Evolutionary conservation across 2,888 invertebrate genomes (phyloP).

Genomic region (Lacanobia wlatinum): DNA sequence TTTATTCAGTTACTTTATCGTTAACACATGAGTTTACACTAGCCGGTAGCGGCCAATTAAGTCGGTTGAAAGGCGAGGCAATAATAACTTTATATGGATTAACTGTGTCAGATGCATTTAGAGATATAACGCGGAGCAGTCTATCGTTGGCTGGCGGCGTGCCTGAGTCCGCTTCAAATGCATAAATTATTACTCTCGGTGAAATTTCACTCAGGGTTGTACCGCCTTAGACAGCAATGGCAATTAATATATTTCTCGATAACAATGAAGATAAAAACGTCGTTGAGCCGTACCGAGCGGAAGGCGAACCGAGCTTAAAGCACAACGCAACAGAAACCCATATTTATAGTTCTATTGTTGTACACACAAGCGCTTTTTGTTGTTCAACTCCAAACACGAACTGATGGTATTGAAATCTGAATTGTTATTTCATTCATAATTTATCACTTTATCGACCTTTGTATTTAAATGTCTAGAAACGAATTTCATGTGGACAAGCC

Average conservation of each 20-base stretch:
- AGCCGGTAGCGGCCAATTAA: conserved; percentile 86
- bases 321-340: conserved; percentile 82
- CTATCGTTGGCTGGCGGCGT: conserved; percentile 78
- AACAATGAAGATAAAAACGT: conserved; percentile 78
- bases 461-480: conserved; percentile 86
- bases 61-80: conserved; percentile 83
- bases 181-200: conserved; percentile 77
- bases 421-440: conserved; percentile 87
- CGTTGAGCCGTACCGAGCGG: conserved; percentile 76
- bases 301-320: conserved; percentile 69
- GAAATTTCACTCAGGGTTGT: conserved; percentile 76
- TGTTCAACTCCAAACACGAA: conserved; percentile 80
- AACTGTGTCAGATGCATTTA: conserved; percentile 86
- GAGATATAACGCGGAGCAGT: conserved; percentile 79
- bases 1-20: conserved; percentile 85
- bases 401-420: conserved; percentile 75
- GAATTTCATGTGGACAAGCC: conserved; percentile 80
- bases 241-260: conserved; percentile 78
- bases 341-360: conserved; percentile 88
- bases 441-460: conserved; percentile 87
- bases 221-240: conserved; percentile 68
- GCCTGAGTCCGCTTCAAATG: conserved; percentile 74
- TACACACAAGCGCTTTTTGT: conserved; percentile 81
- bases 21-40: conserved; percentile 84
- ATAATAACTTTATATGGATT: conserved; percentile 88